Conservation (phyloP, 2,113 vertebrate genomes). For the Crotalus viridis region DNA sequence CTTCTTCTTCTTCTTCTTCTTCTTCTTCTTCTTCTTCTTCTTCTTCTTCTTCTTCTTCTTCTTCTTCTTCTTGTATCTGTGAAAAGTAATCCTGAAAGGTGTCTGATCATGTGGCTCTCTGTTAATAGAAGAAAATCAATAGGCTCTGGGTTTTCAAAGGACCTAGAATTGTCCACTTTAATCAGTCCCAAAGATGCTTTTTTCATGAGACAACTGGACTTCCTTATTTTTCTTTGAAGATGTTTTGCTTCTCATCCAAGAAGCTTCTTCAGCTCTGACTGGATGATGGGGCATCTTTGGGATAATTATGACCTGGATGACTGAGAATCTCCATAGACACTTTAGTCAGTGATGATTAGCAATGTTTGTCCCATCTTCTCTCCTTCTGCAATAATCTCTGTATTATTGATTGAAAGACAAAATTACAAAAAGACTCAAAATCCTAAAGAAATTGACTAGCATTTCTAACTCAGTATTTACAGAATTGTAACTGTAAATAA, state of each 20-base stretch:
- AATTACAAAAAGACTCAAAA: background rate
- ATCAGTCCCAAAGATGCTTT: accelerated
- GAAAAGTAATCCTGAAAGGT: background rate
- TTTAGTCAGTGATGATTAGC: accelerated
- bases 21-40: background rate
- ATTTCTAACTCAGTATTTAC: background rate
- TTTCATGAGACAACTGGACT: no score
- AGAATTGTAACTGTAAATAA: background rate
- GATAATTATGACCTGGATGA: no score
- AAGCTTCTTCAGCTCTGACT: no score
- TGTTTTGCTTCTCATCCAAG: no score
- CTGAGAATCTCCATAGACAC: no score
- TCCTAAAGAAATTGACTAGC: background rate
- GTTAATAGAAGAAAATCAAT: background rate
- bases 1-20: background rate
- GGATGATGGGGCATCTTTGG: no score
- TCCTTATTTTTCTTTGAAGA: no score
- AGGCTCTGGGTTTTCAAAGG: background rate
- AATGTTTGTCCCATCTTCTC: background rate
- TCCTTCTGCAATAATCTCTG: background rate
- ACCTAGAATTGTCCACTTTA: background rate
- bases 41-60: background rate
- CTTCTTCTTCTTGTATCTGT: background rate
- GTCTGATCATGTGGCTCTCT: background rate
- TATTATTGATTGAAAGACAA: accelerated